Base-by-base conservation (phyloP, 1,140 invertebrate genomes). In the Heliconius eleuchia region DNA sequence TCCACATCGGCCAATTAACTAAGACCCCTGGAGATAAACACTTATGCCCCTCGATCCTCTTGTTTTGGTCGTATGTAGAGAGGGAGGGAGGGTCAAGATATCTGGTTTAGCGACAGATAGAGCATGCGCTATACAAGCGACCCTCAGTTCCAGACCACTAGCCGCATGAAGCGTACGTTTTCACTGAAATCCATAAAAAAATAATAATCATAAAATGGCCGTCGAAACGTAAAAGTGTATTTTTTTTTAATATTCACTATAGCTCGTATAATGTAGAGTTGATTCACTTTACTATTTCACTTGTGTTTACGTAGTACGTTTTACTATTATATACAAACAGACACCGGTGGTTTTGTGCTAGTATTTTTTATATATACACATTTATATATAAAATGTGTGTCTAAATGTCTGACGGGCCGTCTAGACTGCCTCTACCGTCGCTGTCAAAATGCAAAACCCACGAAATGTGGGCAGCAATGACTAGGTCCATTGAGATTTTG, bases 401-500 rank as follows among this genome's bases (percentile, higher is more conserved):
- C 16, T 52, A 83, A 86, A 93, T 93, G 91, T 92, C 91, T 80
- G 91, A 93, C 71, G 90, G 83, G 30, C 88, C 90, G 79, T 87
- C 88, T 23, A 84, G 88, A 66, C 57, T 87, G 57, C 84, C 90
- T 71, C 85, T 87, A 74, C 78, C 88, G 74, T 82, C 86, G n/a
- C 77, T 82, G 42, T 85, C 92, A 92, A 93, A 93, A 93, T 93
- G 92, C 90, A 94, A 93, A 89, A 88, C 89, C 46, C 87, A 94
- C 88, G 95, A 95, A 92, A 97, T 97, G 96, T 97, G 97, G 97
- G 96, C 96, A 77, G 96, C 96, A 72, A 96, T 97, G 91, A 96
- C 96, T 84, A 96, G 96, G 89, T 97, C 96, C 73, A 95, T 97
- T 89, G 96, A 97, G 94, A 96, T 97, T 88, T 95, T 97, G 80